Conservation (phyloP, 2,113 vertebrate genomes). For the Coptodon rendalli region DNA sequence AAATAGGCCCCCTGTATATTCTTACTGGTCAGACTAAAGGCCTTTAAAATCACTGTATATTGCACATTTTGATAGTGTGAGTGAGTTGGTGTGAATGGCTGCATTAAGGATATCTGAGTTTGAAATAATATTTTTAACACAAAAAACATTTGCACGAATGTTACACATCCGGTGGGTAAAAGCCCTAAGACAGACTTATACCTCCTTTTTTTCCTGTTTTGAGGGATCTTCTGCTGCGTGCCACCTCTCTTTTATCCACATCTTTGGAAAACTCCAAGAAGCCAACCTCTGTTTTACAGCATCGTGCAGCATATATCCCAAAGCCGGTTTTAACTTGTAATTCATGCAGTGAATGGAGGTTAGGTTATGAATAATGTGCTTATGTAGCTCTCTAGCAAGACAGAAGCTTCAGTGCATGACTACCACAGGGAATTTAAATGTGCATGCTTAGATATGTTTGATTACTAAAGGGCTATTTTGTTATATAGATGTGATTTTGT, state of each 20-base stretch:
- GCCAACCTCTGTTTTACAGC: not conserved
- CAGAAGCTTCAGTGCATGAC: not conserved
- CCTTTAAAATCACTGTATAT: not conserved
- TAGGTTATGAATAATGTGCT: not conserved
- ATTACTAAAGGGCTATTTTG: not conserved
- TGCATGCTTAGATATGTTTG: not conserved
- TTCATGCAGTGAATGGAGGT: not conserved
- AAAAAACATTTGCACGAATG: not conserved
- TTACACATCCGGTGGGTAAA: not conserved
- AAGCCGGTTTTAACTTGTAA: not conserved
- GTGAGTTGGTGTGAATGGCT: not conserved
- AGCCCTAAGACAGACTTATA: not conserved
- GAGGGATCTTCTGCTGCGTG: not conserved
- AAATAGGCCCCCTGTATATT: not conserved
- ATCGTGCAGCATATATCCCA: not conserved
- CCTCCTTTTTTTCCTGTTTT: not conserved
- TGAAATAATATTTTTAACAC: not conserved
- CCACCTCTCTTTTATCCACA: not conserved
- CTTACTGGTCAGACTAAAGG: not conserved
- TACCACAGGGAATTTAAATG: not conserved
- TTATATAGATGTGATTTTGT: not conserved
- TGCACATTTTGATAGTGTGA: not conserved
- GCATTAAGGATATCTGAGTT: not conserved
- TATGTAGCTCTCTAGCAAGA: not conserved
- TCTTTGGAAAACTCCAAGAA: not conserved